Base-by-base conservation (phyloP, 2,113 vertebrate species). In the Rhinolophus sinicus region DNA sequence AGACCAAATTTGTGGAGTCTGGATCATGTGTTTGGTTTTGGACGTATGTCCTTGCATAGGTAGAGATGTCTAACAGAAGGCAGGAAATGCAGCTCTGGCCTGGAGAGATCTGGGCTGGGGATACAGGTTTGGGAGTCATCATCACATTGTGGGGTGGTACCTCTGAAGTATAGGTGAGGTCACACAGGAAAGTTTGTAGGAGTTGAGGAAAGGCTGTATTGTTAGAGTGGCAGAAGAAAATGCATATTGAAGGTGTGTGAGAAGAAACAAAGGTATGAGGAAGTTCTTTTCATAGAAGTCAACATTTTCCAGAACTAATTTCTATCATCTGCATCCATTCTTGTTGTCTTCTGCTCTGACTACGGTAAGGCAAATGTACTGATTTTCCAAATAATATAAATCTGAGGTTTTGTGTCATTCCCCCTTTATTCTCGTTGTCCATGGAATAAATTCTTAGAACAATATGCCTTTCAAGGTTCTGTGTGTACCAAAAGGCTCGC, bases 101-200 rank as follows among this genome's bases (percentile, higher is more conserved):
- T 82, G 83, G 28, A 77, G 73, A 78, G 50, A 73, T 62, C 33
- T 90, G 64, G 50, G 81, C 90, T 81, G 38, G 40, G 52, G n/a
- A 67, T 92, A 76, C 69, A 95, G 75, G 92, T 96, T 96, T 93
- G 67, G 44, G 90, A 93, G 73, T 97, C 77, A 78, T 77, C 88
- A 47, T 64, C 18, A 91, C 33, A 92, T 83, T 72, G 58, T 94
- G 80, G 40, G 14, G 30, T 82, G 78, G 18, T 81, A 72, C 44
- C 12, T 72, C 5, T 93, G 69, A 86, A 35, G 30, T 80, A 18
- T 21, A 96, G 69, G 44, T 96, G 87, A 95, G 38, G 58, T 93
- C 87, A 95, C 52, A 33, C 50, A 86, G 67, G 54, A 83, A 54
- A 65, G 13, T 77, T 76, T 84, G 16, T 58, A 64, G 38, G 28